Evolutionary conservation across 2,888 invertebrate genomes (phyloP).

Genomic region (Cinara cedri): DNA sequence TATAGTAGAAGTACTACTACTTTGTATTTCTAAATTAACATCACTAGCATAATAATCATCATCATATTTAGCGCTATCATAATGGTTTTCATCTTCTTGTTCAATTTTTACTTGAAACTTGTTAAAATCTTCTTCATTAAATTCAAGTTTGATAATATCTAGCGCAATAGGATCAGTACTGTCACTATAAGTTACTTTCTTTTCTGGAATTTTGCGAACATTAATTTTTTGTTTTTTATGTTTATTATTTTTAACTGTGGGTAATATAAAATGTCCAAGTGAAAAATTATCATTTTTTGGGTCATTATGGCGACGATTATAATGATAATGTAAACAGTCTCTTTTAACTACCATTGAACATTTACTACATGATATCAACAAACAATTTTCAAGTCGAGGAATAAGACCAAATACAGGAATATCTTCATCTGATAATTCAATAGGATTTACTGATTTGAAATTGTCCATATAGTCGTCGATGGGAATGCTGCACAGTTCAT

Average conservation of each 20-base stretch:
- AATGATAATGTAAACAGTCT: conserved; percentile 44
- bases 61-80: background rate
- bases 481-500: conserved; percentile 1
- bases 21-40: background rate
- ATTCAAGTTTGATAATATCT: conserved; percentile 43
- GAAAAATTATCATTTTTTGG: conserved; percentile 30
- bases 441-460: conserved; percentile 40
- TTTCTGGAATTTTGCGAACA: conserved; percentile 9
- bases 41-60: too few relatives aligned
- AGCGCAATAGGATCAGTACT: conserved; percentile 7
- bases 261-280: conserved; percentile 17
- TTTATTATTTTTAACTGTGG: conserved; percentile 31
- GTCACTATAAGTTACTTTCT: conserved; percentile 3
- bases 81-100: background rate
- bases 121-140: conserved; percentile 19
- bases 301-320: conserved; percentile 28
- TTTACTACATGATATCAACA: conserved; percentile 38
- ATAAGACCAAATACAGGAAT: conserved; percentile 36
- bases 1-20: conserved; percentile 6
- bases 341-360: conserved; percentile 50
- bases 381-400: conserved; percentile 44
- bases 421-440: conserved; percentile 27
- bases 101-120: background rate
- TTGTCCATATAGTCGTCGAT: conserved; percentile 8
- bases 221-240: conserved; percentile 37